These are phyloP conservation scores for Colistium nudipinnis DNA, from an alignment of 2,113 vertebrate genomes.

Conservation along the genomic window DNA sequence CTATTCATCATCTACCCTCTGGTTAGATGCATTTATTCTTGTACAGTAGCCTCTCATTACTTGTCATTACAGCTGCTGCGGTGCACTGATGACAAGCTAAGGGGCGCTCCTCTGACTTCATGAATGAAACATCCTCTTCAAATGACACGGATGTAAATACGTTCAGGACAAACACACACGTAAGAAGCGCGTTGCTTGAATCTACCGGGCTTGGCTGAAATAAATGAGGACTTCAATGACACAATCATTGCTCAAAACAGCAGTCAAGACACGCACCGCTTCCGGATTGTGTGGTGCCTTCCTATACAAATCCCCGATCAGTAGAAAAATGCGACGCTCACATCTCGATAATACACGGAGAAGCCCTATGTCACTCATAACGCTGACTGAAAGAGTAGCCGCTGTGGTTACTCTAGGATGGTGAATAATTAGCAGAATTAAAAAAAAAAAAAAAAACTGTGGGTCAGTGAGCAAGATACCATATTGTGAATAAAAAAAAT, in stretches of 20 bases:
- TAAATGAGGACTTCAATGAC: too few relatives aligned
- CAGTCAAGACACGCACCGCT: too few relatives aligned
- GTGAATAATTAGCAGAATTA: neutral
- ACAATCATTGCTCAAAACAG: too few relatives aligned
- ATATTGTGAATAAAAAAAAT: constrained; percentile 21
- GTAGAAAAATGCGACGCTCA: constrained; percentile 12
- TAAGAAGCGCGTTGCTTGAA: too few relatives aligned
- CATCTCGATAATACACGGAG: too few relatives aligned
- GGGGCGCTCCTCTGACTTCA: neutral
- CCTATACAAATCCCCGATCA: constrained; percentile 19
- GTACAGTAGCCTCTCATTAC: constrained; percentile 1
- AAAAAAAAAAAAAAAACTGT: constrained; percentile 1
- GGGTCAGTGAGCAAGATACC: too few relatives aligned
- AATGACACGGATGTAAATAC: constrained; percentile 17
- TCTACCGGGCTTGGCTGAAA: too few relatives aligned
- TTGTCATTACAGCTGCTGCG: neutral
- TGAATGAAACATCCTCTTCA: constrained; percentile 13
- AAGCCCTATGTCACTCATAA: too few relatives aligned
- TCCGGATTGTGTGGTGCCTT: too few relatives aligned
- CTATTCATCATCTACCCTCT: neutral
- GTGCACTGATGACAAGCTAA: neutral
- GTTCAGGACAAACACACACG: neutral
- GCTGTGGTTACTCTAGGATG: neutral
- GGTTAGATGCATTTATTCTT: neutral
- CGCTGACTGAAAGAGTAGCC: too few relatives aligned